Evolutionary conservation across 2,888 invertebrate genomes (phyloP).

Genomic region (Saturnia japonica): DNA sequence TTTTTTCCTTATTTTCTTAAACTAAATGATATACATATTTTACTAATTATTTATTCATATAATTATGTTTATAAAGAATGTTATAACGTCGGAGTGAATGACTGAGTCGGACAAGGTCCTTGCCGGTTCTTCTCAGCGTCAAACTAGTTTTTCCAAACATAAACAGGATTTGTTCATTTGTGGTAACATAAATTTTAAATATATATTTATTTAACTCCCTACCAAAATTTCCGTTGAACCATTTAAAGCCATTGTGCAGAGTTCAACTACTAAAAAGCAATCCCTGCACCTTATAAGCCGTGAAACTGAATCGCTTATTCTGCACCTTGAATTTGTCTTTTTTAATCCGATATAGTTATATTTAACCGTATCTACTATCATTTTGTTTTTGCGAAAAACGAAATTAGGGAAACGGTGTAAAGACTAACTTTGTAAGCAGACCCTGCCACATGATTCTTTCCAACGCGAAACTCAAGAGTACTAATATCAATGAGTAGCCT

Average conservation of each 20-base stretch:
- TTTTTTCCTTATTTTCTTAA: neutral
- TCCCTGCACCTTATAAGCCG: too few relatives aligned
- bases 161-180: neutral
- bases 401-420: neutral
- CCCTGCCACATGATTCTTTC: neutral
- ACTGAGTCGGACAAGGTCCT: neutral
- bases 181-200: neutral
- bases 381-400: too few relatives aligned
- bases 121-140: neutral
- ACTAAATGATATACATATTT: neutral
- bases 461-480: neutral
- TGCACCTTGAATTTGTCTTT: too few relatives aligned
- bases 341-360: too few relatives aligned
- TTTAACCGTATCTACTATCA: too few relatives aligned
- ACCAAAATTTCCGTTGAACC: neutral
- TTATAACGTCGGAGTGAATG: neutral
- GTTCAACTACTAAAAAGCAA: neutral
- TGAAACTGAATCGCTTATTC: too few relatives aligned
- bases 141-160: constrained; percentile 5
- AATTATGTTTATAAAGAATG: neutral
- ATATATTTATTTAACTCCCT: neutral
- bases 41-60: neutral
- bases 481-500: neutral
- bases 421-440: neutral
- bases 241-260: too few relatives aligned